Conservation (phyloP, 2,888 invertebrate genomes). For the Sarcophaga rosellei region DNA sequence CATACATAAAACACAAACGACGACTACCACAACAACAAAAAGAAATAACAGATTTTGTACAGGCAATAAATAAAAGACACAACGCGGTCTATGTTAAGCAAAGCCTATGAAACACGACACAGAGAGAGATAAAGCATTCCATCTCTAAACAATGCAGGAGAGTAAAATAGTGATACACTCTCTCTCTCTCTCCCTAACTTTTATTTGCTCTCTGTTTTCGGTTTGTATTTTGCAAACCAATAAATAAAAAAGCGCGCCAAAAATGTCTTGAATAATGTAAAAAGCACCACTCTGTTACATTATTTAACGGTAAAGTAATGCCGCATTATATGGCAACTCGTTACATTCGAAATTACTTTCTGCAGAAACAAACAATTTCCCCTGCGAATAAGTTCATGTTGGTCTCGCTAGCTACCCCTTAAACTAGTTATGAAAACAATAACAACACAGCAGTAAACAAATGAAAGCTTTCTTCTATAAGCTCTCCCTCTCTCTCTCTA, state of each 20-base stretch:
- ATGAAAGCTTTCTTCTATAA: too few relatives aligned
- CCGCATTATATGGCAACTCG: constrained; percentile 14
- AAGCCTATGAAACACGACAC: not conserved
- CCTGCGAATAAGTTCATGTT: not conserved
- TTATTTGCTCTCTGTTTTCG: constrained; percentile 3
- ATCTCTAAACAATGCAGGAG: constrained; percentile 20
- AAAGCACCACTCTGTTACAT: constrained; percentile 16
- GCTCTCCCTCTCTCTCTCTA: too few relatives aligned
- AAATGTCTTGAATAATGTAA: not conserved
- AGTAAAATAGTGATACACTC: not conserved
- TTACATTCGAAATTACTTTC: constrained; percentile 26
- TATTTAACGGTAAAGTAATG: not conserved
- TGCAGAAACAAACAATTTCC: constrained; percentile 6
- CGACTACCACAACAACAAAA: constrained; percentile 53
- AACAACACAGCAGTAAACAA: too few relatives aligned
- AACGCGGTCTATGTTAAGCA: constrained; percentile 21
- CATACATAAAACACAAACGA: constrained; percentile 7
- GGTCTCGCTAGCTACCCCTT: not conserved
- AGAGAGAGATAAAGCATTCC: not conserved
- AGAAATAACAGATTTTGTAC: constrained; percentile 9
- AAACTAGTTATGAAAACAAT: too few relatives aligned
- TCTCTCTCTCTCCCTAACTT: constrained; percentile 9
- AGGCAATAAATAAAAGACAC: constrained; percentile 59
- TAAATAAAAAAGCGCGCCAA: constrained; percentile 64
- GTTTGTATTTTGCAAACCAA: not conserved